Conservation (phyloP, 2,113 vertebrate genomes). For the Alligator mississippiensis region DNA sequence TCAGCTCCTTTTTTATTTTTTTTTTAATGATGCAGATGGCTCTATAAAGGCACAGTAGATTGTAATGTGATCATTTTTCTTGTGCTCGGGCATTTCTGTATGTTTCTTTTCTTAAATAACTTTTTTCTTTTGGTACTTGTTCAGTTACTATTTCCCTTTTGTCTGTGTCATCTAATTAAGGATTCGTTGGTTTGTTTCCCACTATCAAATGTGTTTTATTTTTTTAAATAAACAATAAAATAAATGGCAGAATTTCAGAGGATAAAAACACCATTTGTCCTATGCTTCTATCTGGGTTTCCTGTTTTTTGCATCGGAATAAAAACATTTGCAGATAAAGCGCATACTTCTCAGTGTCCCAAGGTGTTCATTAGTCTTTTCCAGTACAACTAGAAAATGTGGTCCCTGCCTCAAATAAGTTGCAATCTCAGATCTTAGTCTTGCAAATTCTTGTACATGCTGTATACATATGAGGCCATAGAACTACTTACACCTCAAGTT, state of each 20-base stretch:
- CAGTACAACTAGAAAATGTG: background rate
- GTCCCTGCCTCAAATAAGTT: background rate
- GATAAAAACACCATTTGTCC: background rate
- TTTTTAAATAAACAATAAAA: background rate
- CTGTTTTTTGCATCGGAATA: too few species aligned
- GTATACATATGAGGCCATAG: background rate
- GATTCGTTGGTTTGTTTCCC: background rate
- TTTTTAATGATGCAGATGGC: background rate
- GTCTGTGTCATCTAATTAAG: background rate
- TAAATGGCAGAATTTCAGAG: background rate
- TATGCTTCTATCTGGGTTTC: too few species aligned
- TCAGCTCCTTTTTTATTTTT: background rate
- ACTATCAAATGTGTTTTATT: background rate
- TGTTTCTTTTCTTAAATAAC: background rate
- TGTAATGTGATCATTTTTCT: constrained; percentile 6
- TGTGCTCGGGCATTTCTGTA: background rate
- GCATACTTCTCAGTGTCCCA: background rate
- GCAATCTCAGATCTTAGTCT: background rate
- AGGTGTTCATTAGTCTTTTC: background rate
- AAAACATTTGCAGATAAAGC: too few species aligned
- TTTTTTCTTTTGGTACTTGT: background rate
- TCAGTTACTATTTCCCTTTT: background rate
- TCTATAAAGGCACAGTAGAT: background rate
- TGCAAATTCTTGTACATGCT: background rate
- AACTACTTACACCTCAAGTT: background rate